Conservation (phyloP, 2,113 vertebrate species). For the Corythoichthys intestinalis region DNA sequence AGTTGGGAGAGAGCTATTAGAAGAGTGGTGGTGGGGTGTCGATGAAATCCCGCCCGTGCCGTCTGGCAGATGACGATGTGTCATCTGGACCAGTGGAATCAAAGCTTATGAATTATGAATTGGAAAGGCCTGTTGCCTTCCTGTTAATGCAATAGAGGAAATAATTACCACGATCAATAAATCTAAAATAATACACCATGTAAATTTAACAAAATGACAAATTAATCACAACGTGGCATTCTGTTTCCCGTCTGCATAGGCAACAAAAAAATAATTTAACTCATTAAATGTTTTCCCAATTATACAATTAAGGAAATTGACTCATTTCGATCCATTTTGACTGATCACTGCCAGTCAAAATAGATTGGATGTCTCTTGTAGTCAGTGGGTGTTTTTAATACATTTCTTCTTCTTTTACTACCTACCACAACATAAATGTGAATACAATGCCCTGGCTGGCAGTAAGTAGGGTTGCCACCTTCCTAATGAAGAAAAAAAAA, state of each 20-base stretch:
- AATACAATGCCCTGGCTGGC: no score
- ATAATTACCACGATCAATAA: no score
- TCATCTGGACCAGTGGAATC: not conserved
- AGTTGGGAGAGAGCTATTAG: not conserved
- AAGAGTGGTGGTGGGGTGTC: not conserved
- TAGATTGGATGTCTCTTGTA: no score
- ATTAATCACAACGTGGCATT: not conserved
- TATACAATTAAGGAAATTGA: not conserved
- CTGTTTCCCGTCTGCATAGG: not conserved
- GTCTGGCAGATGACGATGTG: constrained; percentile 3
- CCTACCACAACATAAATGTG: no score
- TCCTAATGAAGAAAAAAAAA: no score
- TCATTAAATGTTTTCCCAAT: not conserved
- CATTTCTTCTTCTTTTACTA: no score
- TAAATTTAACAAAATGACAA: not conserved
- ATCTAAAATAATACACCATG: no score
- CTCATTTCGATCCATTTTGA: no score
- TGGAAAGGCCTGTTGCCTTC: not conserved
- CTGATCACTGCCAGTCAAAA: no score
- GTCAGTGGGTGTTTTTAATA: no score
- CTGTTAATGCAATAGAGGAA: not conserved
- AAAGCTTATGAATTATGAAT: constrained; percentile 6
- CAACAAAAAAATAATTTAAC: not conserved
- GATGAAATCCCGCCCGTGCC: not conserved
- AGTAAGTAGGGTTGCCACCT: no score